Evolutionary conservation across 2,797 vertebrate genomes (phyloP), one percentile per base, ranked within the genome.

Genomic region (Hylomyscus alleni): DNA sequence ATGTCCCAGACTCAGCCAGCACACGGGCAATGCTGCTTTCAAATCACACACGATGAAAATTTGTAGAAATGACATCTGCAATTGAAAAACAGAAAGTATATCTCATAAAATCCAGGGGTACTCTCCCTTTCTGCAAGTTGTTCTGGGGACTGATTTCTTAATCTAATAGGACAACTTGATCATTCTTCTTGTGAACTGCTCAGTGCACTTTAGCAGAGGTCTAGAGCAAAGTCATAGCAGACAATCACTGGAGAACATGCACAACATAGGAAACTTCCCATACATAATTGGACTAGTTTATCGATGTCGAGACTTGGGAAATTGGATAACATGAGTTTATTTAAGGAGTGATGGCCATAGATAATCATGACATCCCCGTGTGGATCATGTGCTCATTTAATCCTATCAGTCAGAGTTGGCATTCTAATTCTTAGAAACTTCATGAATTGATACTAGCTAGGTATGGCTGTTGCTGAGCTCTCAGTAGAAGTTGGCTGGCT

Each of bases 41-140:
- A 96, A 96, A 92, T 89, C 80, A 44, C 69, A 52, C 47, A 6
- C 85, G 85, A 95, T 89, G 85, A 96, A 85, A 93, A 78, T 97
- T 95, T 85, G 72, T 93, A 72, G 95, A 95, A 97, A 97, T 97
- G 56, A 96, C 95, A 98, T 95, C 76, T 82, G 10, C 87, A 91
- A 87, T 91, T 97, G 89, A 97, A 34, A 77, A 56, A 34, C 89
- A 85, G 40, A 96, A 88, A 76, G 47, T 91, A 95, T 1, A 4
- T 95, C 97, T 93, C 92, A 52, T 84, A 81, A 6, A 95, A 95
- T 95, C 62, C 50, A 4, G 50, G 0, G 6, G 40, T n/a, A 56
- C 72, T 96, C 97, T 54, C 24, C 84, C 40, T 96, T 94, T 73
- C 89, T 40, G 44, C 52, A 24, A 62, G n/a, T 56, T 52, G 29